phyloP scores from a whole-genome alignment of 2,113 vertebrate species.

The Nycticebus coucang region DNA sequence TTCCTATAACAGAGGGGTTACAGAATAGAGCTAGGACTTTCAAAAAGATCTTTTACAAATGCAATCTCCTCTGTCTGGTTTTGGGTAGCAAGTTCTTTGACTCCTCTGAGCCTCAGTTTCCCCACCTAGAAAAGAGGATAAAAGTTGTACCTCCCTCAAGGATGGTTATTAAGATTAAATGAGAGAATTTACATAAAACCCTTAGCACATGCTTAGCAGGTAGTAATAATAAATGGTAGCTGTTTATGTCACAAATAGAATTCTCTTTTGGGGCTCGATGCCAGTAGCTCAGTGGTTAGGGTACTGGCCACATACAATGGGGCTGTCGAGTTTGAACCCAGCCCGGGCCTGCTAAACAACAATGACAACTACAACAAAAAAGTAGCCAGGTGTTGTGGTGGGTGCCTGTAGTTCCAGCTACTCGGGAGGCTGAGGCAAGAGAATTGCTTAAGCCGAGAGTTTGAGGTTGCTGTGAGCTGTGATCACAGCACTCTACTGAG shows the following conservation, averaged over 20 bases:
- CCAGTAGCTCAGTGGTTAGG: too few relatives aligned
- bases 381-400: too few relatives aligned
- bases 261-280: background rate
- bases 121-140: background rate
- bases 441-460: too few relatives aligned
- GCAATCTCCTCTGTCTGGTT: background rate
- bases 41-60: constrained; percentile 6
- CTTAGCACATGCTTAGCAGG: background rate
- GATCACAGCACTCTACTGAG: too few relatives aligned
- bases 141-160: background rate
- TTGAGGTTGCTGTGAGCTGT: too few relatives aligned
- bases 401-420: too few relatives aligned
- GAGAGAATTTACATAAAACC: background rate
- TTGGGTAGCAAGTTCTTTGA: constrained; percentile 11
- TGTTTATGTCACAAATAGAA: constrained; percentile 28
- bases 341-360: too few relatives aligned
- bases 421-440: too few relatives aligned
- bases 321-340: too few relatives aligned
- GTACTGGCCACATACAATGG: too few relatives aligned
- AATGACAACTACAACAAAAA: too few relatives aligned
- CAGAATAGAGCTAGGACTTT: background rate
- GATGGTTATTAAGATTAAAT: background rate
- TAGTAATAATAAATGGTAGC: background rate
- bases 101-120: background rate
- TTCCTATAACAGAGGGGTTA: background rate